These are phyloP conservation scores for Chrosomus eos DNA, from an alignment of 2,797 vertebrate genomes.

Conservation along the genomic window DNA sequence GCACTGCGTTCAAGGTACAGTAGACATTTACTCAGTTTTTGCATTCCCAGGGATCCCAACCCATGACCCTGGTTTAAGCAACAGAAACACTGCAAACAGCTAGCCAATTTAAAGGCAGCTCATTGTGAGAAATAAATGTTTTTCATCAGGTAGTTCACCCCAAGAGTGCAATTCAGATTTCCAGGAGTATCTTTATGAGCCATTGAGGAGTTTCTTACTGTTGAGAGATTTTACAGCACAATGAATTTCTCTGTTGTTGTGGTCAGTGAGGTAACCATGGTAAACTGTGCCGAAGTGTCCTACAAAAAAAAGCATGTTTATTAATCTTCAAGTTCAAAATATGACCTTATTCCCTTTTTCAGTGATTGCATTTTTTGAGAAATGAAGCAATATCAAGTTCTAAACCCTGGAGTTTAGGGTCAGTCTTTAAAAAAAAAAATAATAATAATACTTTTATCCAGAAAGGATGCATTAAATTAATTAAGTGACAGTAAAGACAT, in stretches of 20 bases:
- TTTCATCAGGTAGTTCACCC: not conserved
- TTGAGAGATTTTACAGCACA: slow-evolving; percentile 95
- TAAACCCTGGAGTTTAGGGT: not conserved
- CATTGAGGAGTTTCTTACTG: slow-evolving; percentile 79
- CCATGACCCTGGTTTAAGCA: not conserved
- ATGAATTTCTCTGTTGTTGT: slow-evolving; percentile 83
- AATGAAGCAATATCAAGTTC: not conserved
- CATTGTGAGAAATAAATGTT: not conserved
- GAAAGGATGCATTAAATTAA: too few relatives aligned
- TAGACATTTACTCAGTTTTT: not conserved
- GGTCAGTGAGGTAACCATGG: slow-evolving; percentile 89
- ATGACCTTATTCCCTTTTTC: not conserved
- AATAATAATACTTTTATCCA: not conserved
- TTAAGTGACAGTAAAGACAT: not conserved
- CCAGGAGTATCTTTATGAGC: slow-evolving; percentile 2
- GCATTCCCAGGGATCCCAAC: not conserved
- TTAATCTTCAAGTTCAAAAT: not conserved
- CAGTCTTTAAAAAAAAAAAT: too few relatives aligned
- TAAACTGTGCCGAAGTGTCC: slow-evolving; percentile 97
- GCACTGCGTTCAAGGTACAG: not conserved
- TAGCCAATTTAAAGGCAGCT: not conserved
- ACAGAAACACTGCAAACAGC: not conserved
- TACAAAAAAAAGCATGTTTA: slow-evolving; percentile 58
- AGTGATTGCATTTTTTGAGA: not conserved
- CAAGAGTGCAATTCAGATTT: not conserved